phyloP scores from a whole-genome alignment of 2,797 vertebrate genomes.

The Sciaenops ocellatus region DNA sequence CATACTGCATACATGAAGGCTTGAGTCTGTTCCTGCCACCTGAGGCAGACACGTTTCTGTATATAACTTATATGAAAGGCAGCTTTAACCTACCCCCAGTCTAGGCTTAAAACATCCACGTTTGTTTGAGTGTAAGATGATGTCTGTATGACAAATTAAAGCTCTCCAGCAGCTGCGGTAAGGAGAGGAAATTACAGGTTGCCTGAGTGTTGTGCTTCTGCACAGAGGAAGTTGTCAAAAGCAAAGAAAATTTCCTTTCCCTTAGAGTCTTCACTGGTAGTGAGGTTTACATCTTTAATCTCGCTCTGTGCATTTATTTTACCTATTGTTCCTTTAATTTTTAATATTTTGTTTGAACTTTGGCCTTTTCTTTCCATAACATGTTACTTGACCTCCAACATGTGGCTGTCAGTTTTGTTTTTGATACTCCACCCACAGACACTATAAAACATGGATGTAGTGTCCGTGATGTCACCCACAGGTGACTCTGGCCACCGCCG shows the following conservation, averaged over 20 bases:
- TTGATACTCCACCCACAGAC: no score
- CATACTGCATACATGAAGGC: constrained; percentile 55
- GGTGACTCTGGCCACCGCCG: no score
- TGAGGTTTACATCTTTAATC: neutral
- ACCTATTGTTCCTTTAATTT: neutral
- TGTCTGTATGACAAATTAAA: no score
- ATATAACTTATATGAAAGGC: neutral
- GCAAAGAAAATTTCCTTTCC: neutral
- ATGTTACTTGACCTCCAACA: neutral
- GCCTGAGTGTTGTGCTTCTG: neutral
- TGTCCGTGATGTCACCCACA: no score
- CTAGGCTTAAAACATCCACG: neutral
- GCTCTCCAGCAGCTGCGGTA: neutral
- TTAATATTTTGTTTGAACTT: neutral
- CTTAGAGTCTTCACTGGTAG: neutral
- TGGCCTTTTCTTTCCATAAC: neutral
- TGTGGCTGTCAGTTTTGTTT: neutral
- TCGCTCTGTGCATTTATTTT: neutral
- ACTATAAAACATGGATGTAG: no score
- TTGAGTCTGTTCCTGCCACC: constrained; percentile 49
- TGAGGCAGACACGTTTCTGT: neutral
- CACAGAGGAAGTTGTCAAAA: neutral
- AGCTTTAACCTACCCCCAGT: neutral
- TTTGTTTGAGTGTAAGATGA: neutral
- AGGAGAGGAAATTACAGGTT: neutral